phyloP scores from a whole-genome alignment of 2,888 invertebrate species.

The Dioctria linearis region DNA sequence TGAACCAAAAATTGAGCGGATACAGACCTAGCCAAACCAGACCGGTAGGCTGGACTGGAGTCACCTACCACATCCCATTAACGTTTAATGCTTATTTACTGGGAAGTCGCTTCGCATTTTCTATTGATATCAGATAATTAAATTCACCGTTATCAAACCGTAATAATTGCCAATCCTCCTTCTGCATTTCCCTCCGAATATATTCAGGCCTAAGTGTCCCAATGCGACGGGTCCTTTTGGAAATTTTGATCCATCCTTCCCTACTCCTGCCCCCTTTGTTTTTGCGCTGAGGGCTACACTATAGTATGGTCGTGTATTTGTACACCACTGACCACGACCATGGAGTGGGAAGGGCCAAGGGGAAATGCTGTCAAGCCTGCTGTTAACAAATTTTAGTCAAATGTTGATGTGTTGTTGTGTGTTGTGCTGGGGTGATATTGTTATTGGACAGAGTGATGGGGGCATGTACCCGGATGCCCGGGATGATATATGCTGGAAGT shows the following conservation, averaged over 20 bases:
- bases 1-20: too few species aligned
- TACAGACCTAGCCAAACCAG: too few species aligned
- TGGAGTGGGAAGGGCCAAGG: background rate
- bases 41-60: too few species aligned
- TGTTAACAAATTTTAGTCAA: conserved; percentile 10
- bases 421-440: too few species aligned
- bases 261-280: too few species aligned
- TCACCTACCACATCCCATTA: too few species aligned
- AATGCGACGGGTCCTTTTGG: background rate
- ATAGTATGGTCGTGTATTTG: too few species aligned
- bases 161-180: background rate
- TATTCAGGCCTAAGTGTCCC: background rate
- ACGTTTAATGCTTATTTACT: background rate
- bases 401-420: background rate
- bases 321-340: too few species aligned
- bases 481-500: conserved; percentile 9
- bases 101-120: background rate
- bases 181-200: background rate
- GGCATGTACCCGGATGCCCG: background rate
- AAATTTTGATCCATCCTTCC: background rate
- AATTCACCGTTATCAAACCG: conserved; percentile 1
- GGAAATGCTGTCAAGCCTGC: background rate
- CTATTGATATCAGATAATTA: background rate
- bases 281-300: too few species aligned
- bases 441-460: background rate